Conservation (phyloP, 2,888 invertebrate species). For the Epistrophe eligans region DNA sequence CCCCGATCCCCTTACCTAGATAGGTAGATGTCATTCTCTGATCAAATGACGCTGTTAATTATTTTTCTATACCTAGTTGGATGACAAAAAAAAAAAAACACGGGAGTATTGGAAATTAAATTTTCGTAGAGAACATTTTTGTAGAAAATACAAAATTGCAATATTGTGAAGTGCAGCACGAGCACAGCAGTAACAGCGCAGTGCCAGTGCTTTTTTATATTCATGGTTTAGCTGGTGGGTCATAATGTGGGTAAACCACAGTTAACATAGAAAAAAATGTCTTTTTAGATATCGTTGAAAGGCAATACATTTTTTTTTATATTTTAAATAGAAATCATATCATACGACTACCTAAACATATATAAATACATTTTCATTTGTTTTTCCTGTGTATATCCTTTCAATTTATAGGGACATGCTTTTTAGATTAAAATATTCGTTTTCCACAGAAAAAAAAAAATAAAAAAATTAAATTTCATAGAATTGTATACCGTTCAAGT, state of each 20-base stretch:
- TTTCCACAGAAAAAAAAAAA: too few relatives aligned
- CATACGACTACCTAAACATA: too few relatives aligned
- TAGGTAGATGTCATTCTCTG: conserved; percentile 10
- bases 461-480: too few relatives aligned
- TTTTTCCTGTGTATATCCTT: conserved; percentile 6
- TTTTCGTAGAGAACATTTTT: conserved; percentile 63
- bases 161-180: conserved; percentile 49
- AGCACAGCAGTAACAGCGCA: not conserved
- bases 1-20: not conserved
- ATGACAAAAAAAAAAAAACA: not conserved
- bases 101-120: conserved; percentile 65
- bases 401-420: not conserved
- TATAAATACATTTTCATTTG: not conserved
- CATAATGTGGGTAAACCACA: not conserved
- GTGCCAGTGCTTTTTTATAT: conserved; percentile 3
- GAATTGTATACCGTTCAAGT: too few relatives aligned
- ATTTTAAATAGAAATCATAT: not conserved
- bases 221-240: conserved; percentile 3
- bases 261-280: conserved; percentile 5
- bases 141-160: conserved; percentile 53
- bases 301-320: conserved; percentile 9
- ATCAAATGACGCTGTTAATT: conserved; percentile 71
- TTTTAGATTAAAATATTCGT: too few relatives aligned
- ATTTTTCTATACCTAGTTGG: conserved; percentile 64
- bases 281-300: not conserved